A percentile compares a stretch with the other conserved stretches of the same genome.
Conservation (phyloP, 92 coral and sea anemone genomes). For the Epizoanthus rinbou region DNA sequence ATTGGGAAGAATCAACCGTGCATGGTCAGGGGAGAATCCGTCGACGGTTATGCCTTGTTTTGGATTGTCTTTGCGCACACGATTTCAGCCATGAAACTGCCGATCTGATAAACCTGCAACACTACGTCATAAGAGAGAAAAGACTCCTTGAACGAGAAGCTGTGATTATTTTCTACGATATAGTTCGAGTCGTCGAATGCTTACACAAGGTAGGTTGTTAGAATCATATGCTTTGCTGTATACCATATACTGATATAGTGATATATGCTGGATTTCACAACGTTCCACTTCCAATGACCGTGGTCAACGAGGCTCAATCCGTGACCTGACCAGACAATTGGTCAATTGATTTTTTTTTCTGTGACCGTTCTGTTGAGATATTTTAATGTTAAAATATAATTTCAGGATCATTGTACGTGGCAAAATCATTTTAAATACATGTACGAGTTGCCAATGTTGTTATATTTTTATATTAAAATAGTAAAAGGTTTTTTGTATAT, state of each 20-base stretch:
- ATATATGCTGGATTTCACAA: too few relatives aligned
- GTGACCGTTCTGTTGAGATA: not conserved
- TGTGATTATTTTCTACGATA: conserved; percentile 89
- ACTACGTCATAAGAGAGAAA: conserved; percentile 95
- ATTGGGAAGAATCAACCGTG: conserved; percentile 70
- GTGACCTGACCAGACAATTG: too few relatives aligned
- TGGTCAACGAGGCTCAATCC: too few relatives aligned
- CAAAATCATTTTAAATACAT: not conserved
- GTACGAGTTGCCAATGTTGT: not conserved
- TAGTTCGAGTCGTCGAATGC: conserved; percentile 97
- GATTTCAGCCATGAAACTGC: conserved; percentile 90
- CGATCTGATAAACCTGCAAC: conserved; percentile 94
- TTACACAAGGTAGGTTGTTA: conserved; percentile 81
- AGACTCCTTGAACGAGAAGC: conserved; percentile 94
- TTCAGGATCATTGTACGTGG: not conserved
- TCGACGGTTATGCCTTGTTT: conserved; percentile 86
- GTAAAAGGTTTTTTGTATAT: too few relatives aligned
- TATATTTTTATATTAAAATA: too few relatives aligned
- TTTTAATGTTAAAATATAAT: not conserved
- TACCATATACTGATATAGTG: not conserved
- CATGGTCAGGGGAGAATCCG: conserved; percentile 64
- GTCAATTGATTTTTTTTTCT: too few relatives aligned
- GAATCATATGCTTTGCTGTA: not conserved
- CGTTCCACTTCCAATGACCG: too few relatives aligned
- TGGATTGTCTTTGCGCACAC: conserved; percentile 97